These are phyloP conservation scores for Platygyra sinensis DNA, from an alignment of 64 coral and sea anemone genomes.

Conservation along the genomic window DNA sequence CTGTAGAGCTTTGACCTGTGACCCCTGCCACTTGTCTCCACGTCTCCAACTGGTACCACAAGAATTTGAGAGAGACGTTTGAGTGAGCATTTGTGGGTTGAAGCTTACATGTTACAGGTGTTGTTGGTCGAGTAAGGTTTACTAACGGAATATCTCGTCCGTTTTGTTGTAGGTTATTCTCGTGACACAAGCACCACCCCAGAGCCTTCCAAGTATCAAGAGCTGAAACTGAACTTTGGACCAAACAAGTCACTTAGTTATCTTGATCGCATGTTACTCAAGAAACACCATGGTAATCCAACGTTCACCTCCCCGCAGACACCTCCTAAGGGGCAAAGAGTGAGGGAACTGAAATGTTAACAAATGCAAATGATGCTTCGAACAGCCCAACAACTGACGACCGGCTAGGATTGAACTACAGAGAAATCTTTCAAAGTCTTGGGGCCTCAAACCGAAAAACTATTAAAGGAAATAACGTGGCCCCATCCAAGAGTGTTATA, in stretches of 20 bases:
- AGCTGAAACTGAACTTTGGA: constrained; percentile 81
- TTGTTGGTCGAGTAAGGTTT: no score
- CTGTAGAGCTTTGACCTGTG: no score
- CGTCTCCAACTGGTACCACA: no score
- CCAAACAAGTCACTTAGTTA: constrained; percentile 75
- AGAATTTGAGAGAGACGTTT: no score
- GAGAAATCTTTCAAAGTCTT: constrained; percentile 76
- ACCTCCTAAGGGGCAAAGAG: constrained; percentile 4
- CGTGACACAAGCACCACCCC: constrained; percentile 73
- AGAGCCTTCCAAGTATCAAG: constrained; percentile 26
- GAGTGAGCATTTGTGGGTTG: no score
- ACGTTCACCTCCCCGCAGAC: background rate
- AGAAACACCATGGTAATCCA: constrained; percentile 74
- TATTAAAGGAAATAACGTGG: background rate
- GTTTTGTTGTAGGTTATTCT: constrained; percentile 45
- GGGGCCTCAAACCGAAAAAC: constrained; percentile 16
- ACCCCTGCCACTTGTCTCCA: no score
- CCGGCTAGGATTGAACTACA: constrained; percentile 67
- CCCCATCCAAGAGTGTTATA: background rate
- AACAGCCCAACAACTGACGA: background rate
- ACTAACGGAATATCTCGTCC: background rate
- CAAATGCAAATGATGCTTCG: background rate
- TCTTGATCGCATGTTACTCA: constrained; percentile 85
- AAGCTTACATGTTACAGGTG: no score
- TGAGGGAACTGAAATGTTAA: background rate